phyloP scores from a whole-genome alignment of 53 echinoderm and acorn worm species.

The Hippasteria phrygiana region DNA sequence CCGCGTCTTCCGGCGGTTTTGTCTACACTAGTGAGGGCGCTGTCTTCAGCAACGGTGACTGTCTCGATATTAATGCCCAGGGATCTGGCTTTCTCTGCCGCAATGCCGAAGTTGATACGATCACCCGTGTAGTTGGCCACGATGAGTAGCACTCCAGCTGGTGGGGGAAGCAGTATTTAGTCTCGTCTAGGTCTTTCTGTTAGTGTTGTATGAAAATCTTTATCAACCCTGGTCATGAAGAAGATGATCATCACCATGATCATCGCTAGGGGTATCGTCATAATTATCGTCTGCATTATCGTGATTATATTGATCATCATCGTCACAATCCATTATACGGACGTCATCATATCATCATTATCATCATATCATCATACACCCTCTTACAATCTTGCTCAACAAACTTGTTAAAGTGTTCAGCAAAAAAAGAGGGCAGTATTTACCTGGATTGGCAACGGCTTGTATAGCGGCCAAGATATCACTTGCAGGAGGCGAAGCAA shows the following conservation, averaged over 20 bases:
- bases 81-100: slow-evolving; percentile 69
- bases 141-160: slow-evolving; percentile 68
- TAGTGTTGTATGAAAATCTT: no score
- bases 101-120: slow-evolving; percentile 74
- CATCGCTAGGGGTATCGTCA: no score
- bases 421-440: slow-evolving; percentile 2
- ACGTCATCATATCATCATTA: no score
- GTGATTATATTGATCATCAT: no score
- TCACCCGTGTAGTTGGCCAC: slow-evolving; percentile 80
- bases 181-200: background rate
- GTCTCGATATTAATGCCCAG: slow-evolving; percentile 65
- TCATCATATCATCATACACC: no score
- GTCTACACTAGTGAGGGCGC: slow-evolving; percentile 77
- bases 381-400: background rate
- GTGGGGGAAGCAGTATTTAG: background rate
- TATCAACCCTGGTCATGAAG: no score
- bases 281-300: no score
- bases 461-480: slow-evolving; percentile 69
- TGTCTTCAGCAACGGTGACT: slow-evolving; percentile 71
- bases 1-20: slow-evolving; percentile 78
- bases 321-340: no score
- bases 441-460: slow-evolving; percentile 70
- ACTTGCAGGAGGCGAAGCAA: slow-evolving; percentile 73
- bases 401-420: background rate
- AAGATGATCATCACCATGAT: no score